A percentile compares a stretch with the other conserved stretches of the same genome.
These are phyloP conservation scores for Timandra comae DNA, from an alignment of 2,888 invertebrate species.

Conservation along the genomic window DNA sequence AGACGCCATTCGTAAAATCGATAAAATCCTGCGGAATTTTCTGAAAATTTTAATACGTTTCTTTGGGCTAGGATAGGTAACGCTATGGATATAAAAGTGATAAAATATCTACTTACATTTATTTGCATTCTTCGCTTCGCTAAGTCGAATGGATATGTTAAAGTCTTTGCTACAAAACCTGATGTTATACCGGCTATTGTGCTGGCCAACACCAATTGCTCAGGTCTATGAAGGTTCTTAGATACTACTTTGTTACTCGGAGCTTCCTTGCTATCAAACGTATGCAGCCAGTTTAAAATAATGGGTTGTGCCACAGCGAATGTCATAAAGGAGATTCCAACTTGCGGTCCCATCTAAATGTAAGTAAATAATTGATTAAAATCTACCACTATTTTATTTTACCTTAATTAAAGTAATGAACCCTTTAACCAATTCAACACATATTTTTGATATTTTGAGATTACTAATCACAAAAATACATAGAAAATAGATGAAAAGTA, in stretches of 20 bases:
- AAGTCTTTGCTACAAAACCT: conserved; percentile 85
- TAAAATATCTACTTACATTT: conserved; percentile 70
- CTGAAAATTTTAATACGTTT: too few species aligned
- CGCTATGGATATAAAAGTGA: not conserved
- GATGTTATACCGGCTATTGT: conserved; percentile 80
- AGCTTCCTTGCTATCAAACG: not conserved
- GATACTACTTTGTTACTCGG: conserved; percentile 23
- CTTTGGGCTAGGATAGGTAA: too few species aligned
- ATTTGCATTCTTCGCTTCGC: conserved; percentile 91
- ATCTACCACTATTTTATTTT: too few species aligned
- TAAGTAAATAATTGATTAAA: too few species aligned
- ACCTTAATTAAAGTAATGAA: too few species aligned
- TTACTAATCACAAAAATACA: too few species aligned
- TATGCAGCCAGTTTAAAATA: conserved; percentile 22
- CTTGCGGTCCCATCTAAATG: conserved; percentile 56
- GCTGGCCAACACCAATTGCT: conserved; percentile 47
- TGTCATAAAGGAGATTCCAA: conserved; percentile 52
- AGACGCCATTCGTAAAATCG: too few species aligned
- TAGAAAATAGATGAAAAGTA: too few species aligned
- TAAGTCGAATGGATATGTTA: conserved; percentile 92
- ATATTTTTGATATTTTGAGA: too few species aligned
- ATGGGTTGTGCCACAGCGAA: conserved; percentile 46
- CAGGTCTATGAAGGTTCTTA: too few species aligned
- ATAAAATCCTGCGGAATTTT: too few species aligned
- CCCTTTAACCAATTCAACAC: too few species aligned